Evolutionary conservation across 2,888 invertebrate species (phyloP).

Genomic region (Machimus rusticus): DNA sequence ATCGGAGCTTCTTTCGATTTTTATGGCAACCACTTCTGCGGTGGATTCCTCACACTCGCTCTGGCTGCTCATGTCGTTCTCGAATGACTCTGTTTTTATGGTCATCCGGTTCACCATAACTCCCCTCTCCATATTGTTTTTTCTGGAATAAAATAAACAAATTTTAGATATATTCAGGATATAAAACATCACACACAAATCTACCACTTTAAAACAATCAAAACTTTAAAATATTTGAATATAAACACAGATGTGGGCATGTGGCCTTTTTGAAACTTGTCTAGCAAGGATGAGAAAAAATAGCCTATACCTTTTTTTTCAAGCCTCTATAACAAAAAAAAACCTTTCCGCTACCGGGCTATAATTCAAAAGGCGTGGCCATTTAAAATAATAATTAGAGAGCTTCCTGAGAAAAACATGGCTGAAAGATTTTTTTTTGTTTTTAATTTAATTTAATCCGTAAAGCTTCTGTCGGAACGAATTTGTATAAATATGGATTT

Average conservation of each 20-base stretch:
- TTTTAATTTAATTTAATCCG: not conserved
- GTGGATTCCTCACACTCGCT: conserved; percentile 42
- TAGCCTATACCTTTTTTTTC: no score
- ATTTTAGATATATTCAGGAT: not conserved
- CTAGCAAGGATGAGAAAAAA: no score
- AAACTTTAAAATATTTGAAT: not conserved
- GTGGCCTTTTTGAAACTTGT: not conserved
- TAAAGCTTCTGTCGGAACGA: not conserved
- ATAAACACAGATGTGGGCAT: not conserved
- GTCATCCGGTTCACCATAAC: conserved; percentile 18
- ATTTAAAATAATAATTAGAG: not conserved
- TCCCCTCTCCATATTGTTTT: not conserved
- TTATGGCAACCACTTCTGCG: conserved; percentile 42
- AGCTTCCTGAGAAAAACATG: not conserved
- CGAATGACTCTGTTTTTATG: conserved; percentile 43
- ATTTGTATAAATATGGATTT: not conserved
- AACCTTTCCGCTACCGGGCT: not conserved
- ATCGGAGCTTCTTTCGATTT: conserved; percentile 29
- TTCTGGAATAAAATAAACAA: not conserved
- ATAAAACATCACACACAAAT: not conserved
- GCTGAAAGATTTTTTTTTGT: not conserved
- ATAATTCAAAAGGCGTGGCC: not conserved
- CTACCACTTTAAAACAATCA: not conserved
- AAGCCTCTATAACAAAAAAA: not conserved
- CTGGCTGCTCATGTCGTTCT: conserved; percentile 44